phyloP scores from a whole-genome alignment of 2,888 invertebrate genomes.

The Machimus atricapillus region DNA sequence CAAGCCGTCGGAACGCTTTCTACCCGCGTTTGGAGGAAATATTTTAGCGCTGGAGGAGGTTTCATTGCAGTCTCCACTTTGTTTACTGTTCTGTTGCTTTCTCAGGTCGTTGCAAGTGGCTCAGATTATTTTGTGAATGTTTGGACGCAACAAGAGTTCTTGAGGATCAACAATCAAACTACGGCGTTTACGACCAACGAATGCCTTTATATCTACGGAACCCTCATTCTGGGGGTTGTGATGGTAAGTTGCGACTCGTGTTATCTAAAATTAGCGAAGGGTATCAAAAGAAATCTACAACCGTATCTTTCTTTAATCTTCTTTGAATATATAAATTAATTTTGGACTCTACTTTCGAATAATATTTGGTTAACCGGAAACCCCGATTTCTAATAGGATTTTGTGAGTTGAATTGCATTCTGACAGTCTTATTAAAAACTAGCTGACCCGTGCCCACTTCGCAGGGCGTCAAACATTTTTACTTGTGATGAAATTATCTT shows the following conservation, averaged over 20 bases:
- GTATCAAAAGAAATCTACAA: too few relatives aligned
- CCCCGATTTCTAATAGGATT: too few relatives aligned
- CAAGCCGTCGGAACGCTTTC: conserved; percentile 62
- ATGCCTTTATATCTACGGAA: conserved; percentile 60
- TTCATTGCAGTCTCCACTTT: conserved; percentile 62
- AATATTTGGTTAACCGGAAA: too few relatives aligned
- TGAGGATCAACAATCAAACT: conserved; percentile 53
- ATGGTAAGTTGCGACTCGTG: conserved; percentile 49
- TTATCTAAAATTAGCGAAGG: too few relatives aligned
- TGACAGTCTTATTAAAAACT: too few relatives aligned
- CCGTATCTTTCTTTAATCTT: too few relatives aligned
- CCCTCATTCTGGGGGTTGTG: conserved; percentile 58
- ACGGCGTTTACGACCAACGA: conserved; percentile 57
- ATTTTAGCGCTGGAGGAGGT: conserved; percentile 65
- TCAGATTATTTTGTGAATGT: conserved; percentile 71
- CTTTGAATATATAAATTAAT: too few relatives aligned
- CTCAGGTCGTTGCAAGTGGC: conserved; percentile 67
- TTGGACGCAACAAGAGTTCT: conserved; percentile 64
- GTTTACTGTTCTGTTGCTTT: conserved; percentile 63
- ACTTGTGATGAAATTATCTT: too few relatives aligned
- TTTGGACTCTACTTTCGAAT: too few relatives aligned
- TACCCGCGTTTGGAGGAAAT: conserved; percentile 60
- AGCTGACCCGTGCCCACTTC: too few relatives aligned
- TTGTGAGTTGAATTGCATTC: too few relatives aligned
- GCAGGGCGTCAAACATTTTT: too few relatives aligned